Base-by-base conservation (phyloP, 2,797 vertebrate genomes). In the Ctenochaetus hawaiiensis region DNA sequence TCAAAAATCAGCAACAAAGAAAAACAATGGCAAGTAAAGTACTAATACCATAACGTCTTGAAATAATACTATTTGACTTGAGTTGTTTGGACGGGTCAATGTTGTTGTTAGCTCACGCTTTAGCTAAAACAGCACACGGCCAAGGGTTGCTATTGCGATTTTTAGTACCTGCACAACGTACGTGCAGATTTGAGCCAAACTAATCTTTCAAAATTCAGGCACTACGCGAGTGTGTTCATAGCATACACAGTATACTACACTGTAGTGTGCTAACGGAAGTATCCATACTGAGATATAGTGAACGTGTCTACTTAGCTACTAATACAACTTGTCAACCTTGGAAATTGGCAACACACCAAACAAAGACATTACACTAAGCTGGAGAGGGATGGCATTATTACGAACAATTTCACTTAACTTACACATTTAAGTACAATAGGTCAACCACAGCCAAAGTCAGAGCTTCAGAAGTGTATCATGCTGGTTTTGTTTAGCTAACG, bases 401-500 rank as follows among this genome's bases (percentile, higher is more conserved):
- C 3, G 26, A 30, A 30, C 26, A 30, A 30, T 30, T 30, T 30
- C 26, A 30, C 26, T 30, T 30, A 45, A 16, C 8, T 43, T 49
- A 57, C 20, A 67, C 2, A 16, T 30, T 17, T 8, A 34, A 1
- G 14, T 39, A 14, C 17, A 18, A 13, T 0, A 18, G 1, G 16
- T 54, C 16, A 56, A 14, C 4, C 18, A 39, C 39, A 10, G 39
- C 6, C 10, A 26, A 13, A 52, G 34, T 48, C 14, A 59, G 11
- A 85, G 43, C 11, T 22, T 58, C 34, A 6, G 53, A 2, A 37
- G 17, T 39, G 44, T 5, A 47, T 63, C 81, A 73, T 70, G 78
- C 74, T 82, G 78, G 45, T 77, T 78, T 8, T 84, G 68, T 72
- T 83, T 72, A 84, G 89, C 91, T 80, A 70, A 68, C 17, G 53